phyloP scores from a whole-genome alignment of 2,888 invertebrate species.

The Miltochrista miniata region DNA sequence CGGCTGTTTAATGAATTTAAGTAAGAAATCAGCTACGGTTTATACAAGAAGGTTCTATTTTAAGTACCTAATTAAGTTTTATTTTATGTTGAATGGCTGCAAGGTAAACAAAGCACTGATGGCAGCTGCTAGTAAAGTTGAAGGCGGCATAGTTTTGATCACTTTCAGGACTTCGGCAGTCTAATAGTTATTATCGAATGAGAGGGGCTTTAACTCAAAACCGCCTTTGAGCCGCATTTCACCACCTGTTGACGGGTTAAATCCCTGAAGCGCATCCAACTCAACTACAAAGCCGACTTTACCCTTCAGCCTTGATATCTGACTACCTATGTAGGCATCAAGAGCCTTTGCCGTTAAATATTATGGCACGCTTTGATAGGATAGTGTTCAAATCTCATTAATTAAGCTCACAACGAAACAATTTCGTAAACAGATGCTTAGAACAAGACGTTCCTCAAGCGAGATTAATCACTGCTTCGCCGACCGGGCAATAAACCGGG shows the following conservation, averaged over 20 bases:
- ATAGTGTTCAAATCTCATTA: no score
- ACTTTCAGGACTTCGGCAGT: slow-evolving; percentile 74
- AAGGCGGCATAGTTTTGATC: slow-evolving; percentile 61
- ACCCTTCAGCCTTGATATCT: slow-evolving; percentile 7
- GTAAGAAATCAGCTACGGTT: not conserved
- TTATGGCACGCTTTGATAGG: not conserved
- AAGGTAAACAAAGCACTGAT: not conserved
- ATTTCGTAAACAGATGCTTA: slow-evolving; percentile 50
- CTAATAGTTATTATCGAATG: slow-evolving; percentile 75
- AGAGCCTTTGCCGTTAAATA: no score
- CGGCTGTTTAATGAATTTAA: not conserved
- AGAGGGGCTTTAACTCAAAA: slow-evolving; percentile 63
- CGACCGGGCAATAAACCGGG: slow-evolving; percentile 70
- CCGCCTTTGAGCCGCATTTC: slow-evolving; percentile 73
- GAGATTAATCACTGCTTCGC: slow-evolving; percentile 70
- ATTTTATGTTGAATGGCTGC: not conserved
- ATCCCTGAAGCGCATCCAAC: slow-evolving; percentile 60
- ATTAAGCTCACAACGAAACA: slow-evolving; percentile 43
- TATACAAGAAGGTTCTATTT: not conserved
- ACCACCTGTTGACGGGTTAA: slow-evolving; percentile 80
- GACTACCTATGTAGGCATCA: not conserved
- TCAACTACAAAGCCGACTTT: slow-evolving; percentile 58
- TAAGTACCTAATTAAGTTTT: not conserved
- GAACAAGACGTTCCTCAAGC: slow-evolving; percentile 41
- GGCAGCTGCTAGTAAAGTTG: no score